phyloP scores from a whole-genome alignment of 2,888 invertebrate species.

The Orchesella flavescens region DNA sequence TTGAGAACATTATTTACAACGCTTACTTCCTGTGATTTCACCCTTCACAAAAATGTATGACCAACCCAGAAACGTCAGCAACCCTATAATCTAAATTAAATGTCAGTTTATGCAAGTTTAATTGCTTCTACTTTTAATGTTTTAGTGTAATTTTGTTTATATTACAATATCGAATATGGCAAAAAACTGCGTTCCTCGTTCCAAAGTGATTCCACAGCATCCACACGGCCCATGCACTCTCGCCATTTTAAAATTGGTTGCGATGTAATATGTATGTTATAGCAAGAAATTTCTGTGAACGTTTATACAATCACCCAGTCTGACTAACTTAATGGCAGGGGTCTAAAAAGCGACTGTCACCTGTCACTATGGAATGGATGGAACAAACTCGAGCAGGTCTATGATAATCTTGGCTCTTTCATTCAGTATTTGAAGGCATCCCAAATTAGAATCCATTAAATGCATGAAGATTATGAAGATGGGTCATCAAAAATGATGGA shows the following conservation, averaged over 20 bases:
- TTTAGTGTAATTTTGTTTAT: background rate
- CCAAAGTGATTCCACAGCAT: constrained; percentile 23
- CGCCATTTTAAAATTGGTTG: constrained; percentile 6
- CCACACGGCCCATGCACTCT: constrained; percentile 27
- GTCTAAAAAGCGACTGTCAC: no score
- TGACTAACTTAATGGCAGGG: no score
- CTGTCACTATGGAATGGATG: no score
- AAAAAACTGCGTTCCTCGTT: constrained; percentile 20
- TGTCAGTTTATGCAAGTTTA: background rate
- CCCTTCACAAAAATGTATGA: background rate
- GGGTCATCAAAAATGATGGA: no score
- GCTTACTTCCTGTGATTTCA: background rate
- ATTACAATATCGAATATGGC: constrained; percentile 38
- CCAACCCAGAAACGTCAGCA: constrained; percentile 12
- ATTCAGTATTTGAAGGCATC: no score
- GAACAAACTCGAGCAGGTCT: no score
- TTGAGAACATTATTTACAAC: background rate
- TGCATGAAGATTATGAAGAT: no score
- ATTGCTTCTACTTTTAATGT: constrained; percentile 6
- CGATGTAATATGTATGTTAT: no score
- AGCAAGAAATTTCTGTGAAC: no score
- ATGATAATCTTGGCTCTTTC: no score
- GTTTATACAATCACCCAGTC: no score
- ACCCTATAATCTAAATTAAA: background rate
- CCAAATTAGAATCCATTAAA: no score